Evolutionary conservation across 2,113 vertebrate genomes (phyloP).

Genomic region (Ahaetulla prasina): DNA sequence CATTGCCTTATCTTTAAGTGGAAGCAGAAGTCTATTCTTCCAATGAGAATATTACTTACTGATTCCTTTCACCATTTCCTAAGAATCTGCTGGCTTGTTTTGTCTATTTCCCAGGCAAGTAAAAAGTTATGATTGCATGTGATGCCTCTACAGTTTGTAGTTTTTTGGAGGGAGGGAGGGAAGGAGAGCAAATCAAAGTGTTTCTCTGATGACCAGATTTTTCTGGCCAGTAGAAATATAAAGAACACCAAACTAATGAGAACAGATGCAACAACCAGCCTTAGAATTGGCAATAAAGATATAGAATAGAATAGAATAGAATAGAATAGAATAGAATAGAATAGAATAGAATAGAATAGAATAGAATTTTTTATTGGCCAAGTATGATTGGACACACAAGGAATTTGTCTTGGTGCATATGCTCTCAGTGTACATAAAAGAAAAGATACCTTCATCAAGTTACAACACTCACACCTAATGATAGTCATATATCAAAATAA

Average conservation of each 20-base stretch:
- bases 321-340: no score
- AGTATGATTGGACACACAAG: no score
- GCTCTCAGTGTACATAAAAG: no score
- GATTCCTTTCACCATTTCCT: background rate
- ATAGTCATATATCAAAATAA: background rate
- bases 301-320: no score
- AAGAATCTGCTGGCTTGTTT: background rate
- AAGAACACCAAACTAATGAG: background rate
- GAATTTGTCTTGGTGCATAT: no score
- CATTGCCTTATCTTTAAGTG: slow-evolving; percentile 1
- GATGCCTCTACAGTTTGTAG: slow-evolving; percentile 37
- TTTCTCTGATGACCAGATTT: slow-evolving; percentile 35
- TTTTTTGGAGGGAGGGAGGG: background rate
- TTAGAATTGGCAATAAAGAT: background rate
- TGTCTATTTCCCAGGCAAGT: slow-evolving; percentile 3
- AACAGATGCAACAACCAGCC: background rate
- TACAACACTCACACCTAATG: no score
- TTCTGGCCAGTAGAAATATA: slow-evolving; percentile 24
- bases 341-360: no score
- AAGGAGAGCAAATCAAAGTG: slow-evolving; percentile 29
- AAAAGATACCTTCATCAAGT: no score
- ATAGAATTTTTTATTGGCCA: no score
- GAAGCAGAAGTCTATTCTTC: slow-evolving; percentile 18
- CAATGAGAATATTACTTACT: slow-evolving; percentile 6
- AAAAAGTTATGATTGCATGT: slow-evolving; percentile 27